Percentiles rank a stretch among this genome's conserved stretches.
Conservation (phyloP, 2,888 invertebrate genomes). For the Nymphalis c-album region DNA sequence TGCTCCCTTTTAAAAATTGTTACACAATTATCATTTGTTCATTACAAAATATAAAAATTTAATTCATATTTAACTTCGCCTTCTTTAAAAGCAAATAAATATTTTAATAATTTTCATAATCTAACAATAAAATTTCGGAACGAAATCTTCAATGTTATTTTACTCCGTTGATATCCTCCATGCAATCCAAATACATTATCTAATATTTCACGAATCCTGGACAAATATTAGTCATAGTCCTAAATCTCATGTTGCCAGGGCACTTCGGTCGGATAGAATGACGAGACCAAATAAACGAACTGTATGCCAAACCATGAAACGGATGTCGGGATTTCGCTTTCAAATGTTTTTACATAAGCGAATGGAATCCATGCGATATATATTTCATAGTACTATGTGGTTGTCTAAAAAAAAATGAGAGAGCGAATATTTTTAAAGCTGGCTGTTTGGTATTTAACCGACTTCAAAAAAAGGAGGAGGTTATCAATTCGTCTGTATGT, state of each 20-base stretch:
- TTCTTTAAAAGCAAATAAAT: too few relatives aligned
- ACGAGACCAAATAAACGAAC: slow-evolving; percentile 50
- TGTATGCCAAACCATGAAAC: slow-evolving; percentile 53
- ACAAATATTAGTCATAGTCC: slow-evolving; percentile 62
- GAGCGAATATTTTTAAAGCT: neutral
- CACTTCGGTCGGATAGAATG: slow-evolving; percentile 50
- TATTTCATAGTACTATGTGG: neutral
- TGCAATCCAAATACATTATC: slow-evolving; percentile 64
- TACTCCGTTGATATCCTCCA: slow-evolving; percentile 47
- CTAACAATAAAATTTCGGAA: neutral
- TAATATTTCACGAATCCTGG: slow-evolving; percentile 54
- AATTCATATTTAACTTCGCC: too few relatives aligned
- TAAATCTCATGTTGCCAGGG: slow-evolving; percentile 58
- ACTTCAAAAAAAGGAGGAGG: too few relatives aligned
- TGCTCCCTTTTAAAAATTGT: too few relatives aligned
- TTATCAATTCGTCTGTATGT: too few relatives aligned
- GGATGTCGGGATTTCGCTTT: slow-evolving; percentile 44
- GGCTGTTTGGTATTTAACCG: too few relatives aligned
- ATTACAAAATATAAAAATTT: too few relatives aligned
- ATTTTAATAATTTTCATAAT: too few relatives aligned
- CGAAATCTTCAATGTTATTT: slow-evolving; percentile 17
- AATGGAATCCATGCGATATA: neutral
- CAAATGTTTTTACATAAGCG: slow-evolving; percentile 7
- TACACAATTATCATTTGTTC: too few relatives aligned
- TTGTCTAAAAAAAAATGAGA: neutral